Evolutionary conservation across 2,113 vertebrate species (phyloP).

Genomic region (Rafetus swinhoei): DNA sequence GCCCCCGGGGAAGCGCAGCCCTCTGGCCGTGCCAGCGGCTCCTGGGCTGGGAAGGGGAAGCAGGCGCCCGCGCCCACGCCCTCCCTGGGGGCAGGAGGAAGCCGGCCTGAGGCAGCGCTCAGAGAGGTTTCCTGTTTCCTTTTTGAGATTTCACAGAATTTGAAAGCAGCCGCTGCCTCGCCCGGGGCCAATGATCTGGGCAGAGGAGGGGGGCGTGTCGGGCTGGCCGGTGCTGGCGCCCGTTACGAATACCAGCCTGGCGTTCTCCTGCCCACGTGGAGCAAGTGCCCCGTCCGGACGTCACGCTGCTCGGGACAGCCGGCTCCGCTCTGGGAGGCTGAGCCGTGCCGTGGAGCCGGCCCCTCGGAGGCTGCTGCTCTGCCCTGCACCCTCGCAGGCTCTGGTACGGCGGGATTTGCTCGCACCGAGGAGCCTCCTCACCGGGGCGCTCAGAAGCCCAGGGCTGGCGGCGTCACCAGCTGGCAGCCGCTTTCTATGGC

Average conservation of each 20-base stretch:
- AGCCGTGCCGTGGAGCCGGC: not conserved
- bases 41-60: not conserved
- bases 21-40: not conserved
- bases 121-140: slow-evolving; percentile 83
- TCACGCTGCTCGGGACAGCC: not conserved
- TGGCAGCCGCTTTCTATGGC: not conserved
- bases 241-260: slow-evolving; percentile 22
- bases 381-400: not conserved
- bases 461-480: not conserved
- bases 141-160: slow-evolving; percentile 70
- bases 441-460: not conserved
- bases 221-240: slow-evolving; percentile 37
- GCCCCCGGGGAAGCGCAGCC: not conserved
- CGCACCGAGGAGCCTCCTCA: not conserved
- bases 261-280: not conserved
- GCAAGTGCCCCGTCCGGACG: fast-evolving
- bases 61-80: fast-evolving
- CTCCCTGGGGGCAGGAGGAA: slow-evolving; percentile 64
- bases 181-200: slow-evolving; percentile 69
- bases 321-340: not conserved
- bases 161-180: slow-evolving; percentile 66
- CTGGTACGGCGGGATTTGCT: not conserved
- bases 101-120: not conserved
- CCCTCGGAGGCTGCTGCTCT: not conserved
- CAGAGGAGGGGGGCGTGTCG: not conserved